Evolutionary conservation across 2,888 invertebrate species (phyloP).

Genomic region (Hylaea fasciaria): DNA sequence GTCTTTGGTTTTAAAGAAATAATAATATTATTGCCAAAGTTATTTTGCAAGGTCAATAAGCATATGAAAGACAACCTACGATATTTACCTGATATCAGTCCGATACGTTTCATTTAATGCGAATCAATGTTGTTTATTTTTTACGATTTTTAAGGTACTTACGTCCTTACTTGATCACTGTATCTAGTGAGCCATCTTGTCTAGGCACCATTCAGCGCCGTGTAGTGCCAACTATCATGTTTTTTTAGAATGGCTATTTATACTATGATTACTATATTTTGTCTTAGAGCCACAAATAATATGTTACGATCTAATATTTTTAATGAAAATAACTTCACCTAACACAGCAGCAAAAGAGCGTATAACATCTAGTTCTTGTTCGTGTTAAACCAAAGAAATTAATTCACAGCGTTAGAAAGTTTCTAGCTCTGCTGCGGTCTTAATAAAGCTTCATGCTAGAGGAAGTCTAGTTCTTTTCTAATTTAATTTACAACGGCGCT

Average conservation of each 20-base stretch:
- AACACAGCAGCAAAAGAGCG: constrained; percentile 40
- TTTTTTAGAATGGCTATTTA: not conserved
- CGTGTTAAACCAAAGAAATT: constrained; percentile 30
- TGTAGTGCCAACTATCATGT: constrained; percentile 10
- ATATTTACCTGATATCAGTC: constrained; percentile 72
- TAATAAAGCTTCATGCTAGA: constrained; percentile 49
- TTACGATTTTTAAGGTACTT: constrained; percentile 50
- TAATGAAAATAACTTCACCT: constrained; percentile 31
- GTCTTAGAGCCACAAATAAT: constrained; percentile 16
- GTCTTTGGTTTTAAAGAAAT: constrained; percentile 78
- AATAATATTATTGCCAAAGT: constrained; percentile 67
- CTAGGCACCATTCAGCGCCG: constrained; percentile 25
- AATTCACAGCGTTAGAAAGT: constrained; percentile 28
- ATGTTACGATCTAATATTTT: constrained; percentile 2
- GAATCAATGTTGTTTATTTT: constrained; percentile 49
- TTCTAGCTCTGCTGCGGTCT: constrained; percentile 48
- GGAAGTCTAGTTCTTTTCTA: constrained; percentile 44
- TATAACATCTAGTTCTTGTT: constrained; percentile 27
- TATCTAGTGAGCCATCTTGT: constrained; percentile 55
- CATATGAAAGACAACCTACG: constrained; percentile 64
- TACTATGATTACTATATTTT: constrained; percentile 6
- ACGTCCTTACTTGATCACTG: constrained; percentile 65
- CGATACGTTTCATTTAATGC: constrained; percentile 50
- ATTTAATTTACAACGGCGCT: constrained; percentile 56
- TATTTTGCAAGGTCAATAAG: constrained; percentile 65